Evolutionary conservation across 1,140 invertebrate genomes (phyloP).

Genomic region (Artemia franciscana): DNA sequence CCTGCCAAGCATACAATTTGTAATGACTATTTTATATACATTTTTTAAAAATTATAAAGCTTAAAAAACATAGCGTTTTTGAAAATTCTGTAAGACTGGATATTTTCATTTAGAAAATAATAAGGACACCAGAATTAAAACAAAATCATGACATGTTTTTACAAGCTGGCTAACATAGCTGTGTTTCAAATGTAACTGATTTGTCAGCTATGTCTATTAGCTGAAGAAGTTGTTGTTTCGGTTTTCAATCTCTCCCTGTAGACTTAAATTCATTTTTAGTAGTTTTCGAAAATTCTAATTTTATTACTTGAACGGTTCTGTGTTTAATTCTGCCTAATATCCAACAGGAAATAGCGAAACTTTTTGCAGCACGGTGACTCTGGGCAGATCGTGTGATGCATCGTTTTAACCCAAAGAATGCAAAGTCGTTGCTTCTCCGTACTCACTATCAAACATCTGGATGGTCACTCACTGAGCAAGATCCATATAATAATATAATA

Average conservation of each 20-base stretch:
- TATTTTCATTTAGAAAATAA: constrained; percentile 4
- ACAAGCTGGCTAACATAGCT: too few relatives aligned
- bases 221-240: too few relatives aligned
- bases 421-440: constrained; percentile 30
- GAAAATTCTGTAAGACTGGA: constrained; percentile 2
- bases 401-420: constrained; percentile 31
- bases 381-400: constrained; percentile 33
- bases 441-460: constrained; percentile 40
- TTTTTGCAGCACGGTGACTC: constrained; percentile 32
- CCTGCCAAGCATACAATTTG: too few relatives aligned
- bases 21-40: too few relatives aligned
- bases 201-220: too few relatives aligned
- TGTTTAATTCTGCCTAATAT: not conserved
- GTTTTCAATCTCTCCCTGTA: too few relatives aligned
- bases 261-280: too few relatives aligned
- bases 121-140: too few relatives aligned
- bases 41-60: not conserved
- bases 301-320: not conserved
- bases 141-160: too few relatives aligned
- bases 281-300: too few relatives aligned
- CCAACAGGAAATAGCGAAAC: constrained; percentile 36
- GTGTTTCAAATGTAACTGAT: too few relatives aligned
- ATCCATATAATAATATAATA: constrained; percentile 40
- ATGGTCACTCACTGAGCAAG: constrained; percentile 41
- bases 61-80: constrained; percentile 1